A percentile compares a stretch with the other conserved stretches of the same genome.
These are phyloP conservation scores for Andricus grossulariae DNA, from an alignment of 1,140 invertebrate genomes.

Conservation along the genomic window DNA sequence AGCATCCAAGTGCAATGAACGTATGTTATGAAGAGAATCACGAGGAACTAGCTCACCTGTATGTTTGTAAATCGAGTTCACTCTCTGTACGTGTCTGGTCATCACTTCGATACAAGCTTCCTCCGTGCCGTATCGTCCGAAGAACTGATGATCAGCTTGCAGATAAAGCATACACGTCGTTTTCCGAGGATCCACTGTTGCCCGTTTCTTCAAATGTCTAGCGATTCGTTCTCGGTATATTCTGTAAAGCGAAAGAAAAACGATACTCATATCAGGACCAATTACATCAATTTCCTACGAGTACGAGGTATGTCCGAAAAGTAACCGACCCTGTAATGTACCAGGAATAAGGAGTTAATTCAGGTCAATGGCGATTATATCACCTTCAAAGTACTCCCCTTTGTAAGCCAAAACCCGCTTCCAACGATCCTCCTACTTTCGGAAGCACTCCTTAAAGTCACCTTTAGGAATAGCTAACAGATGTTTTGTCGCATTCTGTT, in stretches of 20 bases:
- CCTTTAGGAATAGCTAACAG: too few species aligned
- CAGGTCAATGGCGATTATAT: too few species aligned
- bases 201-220: constrained; percentile 82
- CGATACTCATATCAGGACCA: too few species aligned
- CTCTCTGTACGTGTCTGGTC: constrained; percentile 94
- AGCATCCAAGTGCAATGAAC: neutral
- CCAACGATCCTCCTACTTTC: too few species aligned
- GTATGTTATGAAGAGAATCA: neutral
- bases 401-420: too few species aligned
- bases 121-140: constrained; percentile 92
- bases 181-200: constrained; percentile 86
- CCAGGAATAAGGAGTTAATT: too few species aligned
- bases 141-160: constrained; percentile 96
- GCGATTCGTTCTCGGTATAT: constrained; percentile 66
- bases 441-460: too few species aligned
- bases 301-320: too few species aligned
- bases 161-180: constrained; percentile 94
- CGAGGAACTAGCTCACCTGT: constrained; percentile 81
- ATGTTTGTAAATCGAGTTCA: constrained; percentile 93
- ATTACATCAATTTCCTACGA: too few species aligned
- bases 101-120: constrained; percentile 97
- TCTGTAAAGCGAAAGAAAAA: constrained; percentile 38
- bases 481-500: too few species aligned
- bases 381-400: too few species aligned
- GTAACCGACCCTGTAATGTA: too few species aligned